Conservation (phyloP, 2,888 invertebrate species). For the Myathropa florea region DNA sequence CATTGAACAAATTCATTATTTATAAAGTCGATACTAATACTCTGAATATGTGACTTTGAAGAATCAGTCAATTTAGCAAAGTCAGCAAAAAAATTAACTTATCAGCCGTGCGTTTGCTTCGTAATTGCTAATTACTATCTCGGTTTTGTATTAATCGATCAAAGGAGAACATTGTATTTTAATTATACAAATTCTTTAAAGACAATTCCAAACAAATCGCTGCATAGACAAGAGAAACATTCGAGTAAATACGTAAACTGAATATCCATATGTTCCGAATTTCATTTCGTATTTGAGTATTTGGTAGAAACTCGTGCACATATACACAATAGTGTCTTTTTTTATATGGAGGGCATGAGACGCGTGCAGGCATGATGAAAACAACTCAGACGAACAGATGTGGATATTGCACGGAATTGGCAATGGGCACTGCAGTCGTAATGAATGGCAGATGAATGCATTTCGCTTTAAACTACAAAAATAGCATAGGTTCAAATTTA, state of each 20-base stretch:
- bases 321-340: not conserved
- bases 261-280: conserved; percentile 53
- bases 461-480: conserved; percentile 54
- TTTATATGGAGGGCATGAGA: conserved; percentile 49
- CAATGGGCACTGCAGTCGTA: conserved; percentile 55
- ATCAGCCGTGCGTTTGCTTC: not conserved
- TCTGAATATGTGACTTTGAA: not conserved
- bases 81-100: not conserved
- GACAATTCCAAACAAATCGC: conserved; percentile 34
- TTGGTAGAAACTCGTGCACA: conserved; percentile 30
- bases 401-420: conserved; percentile 59
- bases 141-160: conserved; percentile 12
- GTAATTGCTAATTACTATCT: not conserved
- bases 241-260: not conserved
- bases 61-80: not conserved
- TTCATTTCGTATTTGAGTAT: conserved; percentile 49
- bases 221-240: not conserved
- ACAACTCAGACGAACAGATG: conserved; percentile 57
- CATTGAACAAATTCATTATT: not conserved
- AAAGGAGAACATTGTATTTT: conserved; percentile 5
- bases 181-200: conserved; percentile 12
- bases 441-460: conserved; percentile 68
- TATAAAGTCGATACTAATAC: not conserved
- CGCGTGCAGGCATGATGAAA: conserved; percentile 55
- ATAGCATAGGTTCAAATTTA: conserved; percentile 63